These are phyloP conservation scores for Clarias laeviceps DNA, from an alignment of 2,797 vertebrate species.

Conservation along the genomic window DNA sequence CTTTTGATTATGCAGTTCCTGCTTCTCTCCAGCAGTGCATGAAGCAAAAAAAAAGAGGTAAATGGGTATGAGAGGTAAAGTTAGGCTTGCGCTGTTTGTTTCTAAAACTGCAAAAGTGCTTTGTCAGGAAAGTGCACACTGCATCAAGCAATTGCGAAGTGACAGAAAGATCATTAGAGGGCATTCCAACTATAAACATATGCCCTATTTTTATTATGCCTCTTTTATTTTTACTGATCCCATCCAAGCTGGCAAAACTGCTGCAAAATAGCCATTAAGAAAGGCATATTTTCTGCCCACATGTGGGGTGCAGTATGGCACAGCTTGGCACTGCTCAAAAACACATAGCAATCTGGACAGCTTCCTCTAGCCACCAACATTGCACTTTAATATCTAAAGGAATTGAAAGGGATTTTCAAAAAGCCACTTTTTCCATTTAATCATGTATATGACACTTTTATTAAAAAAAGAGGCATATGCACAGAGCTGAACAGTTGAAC, in stretches of 20 bases:
- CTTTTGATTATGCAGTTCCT: conserved; percentile 48
- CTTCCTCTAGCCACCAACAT: neutral
- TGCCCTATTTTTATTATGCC: conserved; percentile 6
- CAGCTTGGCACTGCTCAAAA: neutral
- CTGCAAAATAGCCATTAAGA: conserved; percentile 7
- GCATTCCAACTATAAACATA: conserved; percentile 24
- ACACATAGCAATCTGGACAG: neutral
- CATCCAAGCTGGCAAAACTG: neutral
- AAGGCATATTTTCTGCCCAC: neutral
- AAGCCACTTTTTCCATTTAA: neutral
- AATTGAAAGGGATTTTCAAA: neutral
- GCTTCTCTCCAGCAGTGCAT: conserved; percentile 35
- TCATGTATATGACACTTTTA: neutral
- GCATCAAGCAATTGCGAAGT: neutral
- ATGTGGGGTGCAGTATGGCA: conserved; percentile 3
- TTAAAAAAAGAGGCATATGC: neutral
- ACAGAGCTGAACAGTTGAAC: neutral
- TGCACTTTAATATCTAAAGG: neutral
- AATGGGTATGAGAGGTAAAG: conserved; percentile 11
- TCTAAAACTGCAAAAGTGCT: conserved; percentile 38
- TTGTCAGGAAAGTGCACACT: conserved; percentile 23
- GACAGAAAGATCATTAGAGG: neutral
- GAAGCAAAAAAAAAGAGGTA: conserved; percentile 12
- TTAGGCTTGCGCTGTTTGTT: conserved; percentile 30
- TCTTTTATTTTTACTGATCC: conserved; percentile 14